phyloP scores from a whole-genome alignment of 2,888 invertebrate genomes.

The Schrankia costaestrigalis region DNA sequence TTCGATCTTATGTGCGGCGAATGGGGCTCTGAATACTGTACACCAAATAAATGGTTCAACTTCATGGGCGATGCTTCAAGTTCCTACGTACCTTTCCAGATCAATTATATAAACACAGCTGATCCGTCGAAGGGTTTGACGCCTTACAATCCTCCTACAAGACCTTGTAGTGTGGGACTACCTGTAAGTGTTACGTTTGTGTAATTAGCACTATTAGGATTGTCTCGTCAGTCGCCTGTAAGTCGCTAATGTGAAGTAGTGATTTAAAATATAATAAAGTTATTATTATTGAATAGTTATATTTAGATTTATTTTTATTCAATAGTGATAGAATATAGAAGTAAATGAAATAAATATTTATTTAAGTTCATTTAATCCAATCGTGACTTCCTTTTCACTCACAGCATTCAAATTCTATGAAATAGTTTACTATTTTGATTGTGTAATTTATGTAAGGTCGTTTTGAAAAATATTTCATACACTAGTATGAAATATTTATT shows the following conservation, averaged over 20 bases:
- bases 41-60: slow-evolving; percentile 84
- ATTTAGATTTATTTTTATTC: not conserved
- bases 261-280: no score
- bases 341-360: not conserved
- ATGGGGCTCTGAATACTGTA: slow-evolving; percentile 86
- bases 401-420: no score
- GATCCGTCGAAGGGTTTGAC: slow-evolving; percentile 71
- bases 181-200: slow-evolving; percentile 38
- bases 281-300: no score
- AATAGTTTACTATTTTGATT: no score
- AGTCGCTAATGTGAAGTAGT: no score
- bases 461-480: not conserved
- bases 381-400: not conserved
- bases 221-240: no score
- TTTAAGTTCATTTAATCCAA: not conserved
- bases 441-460: not conserved
- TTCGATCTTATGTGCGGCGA: slow-evolving; percentile 92
- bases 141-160: slow-evolving; percentile 81
- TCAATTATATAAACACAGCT: slow-evolving; percentile 83
- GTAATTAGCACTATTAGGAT: not conserved
- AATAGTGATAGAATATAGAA: not conserved
- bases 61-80: slow-evolving; percentile 83
- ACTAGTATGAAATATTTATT: not conserved
- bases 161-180: slow-evolving; percentile 83
- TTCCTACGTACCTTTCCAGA: slow-evolving; percentile 87